phyloP scores from a whole-genome alignment of 2,888 invertebrate species.

The Phyllotreta striolata region DNA sequence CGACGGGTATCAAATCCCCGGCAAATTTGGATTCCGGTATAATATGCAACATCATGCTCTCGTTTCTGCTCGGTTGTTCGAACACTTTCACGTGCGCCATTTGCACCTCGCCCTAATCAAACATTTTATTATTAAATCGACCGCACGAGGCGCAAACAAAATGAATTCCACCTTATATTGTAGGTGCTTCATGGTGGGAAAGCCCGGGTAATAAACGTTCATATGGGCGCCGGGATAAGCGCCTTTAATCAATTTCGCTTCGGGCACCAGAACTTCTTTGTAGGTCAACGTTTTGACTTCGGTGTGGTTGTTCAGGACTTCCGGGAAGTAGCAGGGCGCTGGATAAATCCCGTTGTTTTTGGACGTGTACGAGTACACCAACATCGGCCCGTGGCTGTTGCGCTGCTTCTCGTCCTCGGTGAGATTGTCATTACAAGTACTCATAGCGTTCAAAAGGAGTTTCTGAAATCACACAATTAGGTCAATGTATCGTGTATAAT shows the following conservation, averaged over 20 bases:
- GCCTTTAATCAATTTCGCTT: slow-evolving; percentile 71
- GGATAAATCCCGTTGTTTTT: slow-evolving; percentile 67
- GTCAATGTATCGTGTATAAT: not conserved
- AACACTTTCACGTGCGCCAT: slow-evolving; percentile 86
- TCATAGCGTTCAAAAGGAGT: slow-evolving; percentile 79
- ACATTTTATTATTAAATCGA: slow-evolving; percentile 1
- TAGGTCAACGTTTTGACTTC: slow-evolving; percentile 63
- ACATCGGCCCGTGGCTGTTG: slow-evolving; percentile 89
- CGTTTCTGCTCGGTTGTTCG: slow-evolving; percentile 80
- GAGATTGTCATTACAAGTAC: slow-evolving; percentile 70
- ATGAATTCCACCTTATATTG: slow-evolving; percentile 69
- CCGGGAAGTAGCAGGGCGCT: slow-evolving; percentile 71
- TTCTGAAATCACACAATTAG: slow-evolving; percentile 58
- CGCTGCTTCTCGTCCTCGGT: slow-evolving; percentile 75
- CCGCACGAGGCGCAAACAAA: slow-evolving; percentile 12
- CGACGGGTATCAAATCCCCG: slow-evolving; percentile 53
- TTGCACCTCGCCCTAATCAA: slow-evolving; percentile 62
- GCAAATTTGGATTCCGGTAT: slow-evolving; percentile 58
- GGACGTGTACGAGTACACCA: slow-evolving; percentile 74
- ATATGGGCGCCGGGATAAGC: slow-evolving; percentile 72
- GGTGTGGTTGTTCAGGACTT: slow-evolving; percentile 68
- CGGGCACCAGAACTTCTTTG: slow-evolving; percentile 68
- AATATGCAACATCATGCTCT: slow-evolving; percentile 83
- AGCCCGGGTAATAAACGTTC: slow-evolving; percentile 85
- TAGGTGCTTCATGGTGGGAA: slow-evolving; percentile 90